Evolutionary conservation across 1,140 invertebrate species (phyloP).

Genomic region (Marisa cornuarietis): DNA sequence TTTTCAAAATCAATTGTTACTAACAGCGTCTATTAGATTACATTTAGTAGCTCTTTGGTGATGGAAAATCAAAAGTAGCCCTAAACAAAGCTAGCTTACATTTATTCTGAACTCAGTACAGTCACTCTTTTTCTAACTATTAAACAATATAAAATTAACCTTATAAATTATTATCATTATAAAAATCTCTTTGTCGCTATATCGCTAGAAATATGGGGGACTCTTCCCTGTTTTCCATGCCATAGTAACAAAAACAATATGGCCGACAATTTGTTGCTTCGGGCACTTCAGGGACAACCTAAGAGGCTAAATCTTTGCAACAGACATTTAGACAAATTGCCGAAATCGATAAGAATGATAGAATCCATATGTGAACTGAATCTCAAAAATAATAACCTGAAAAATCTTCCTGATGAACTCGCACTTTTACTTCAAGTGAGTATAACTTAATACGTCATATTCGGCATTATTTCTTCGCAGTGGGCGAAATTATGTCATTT

Average conservation of each 20-base stretch:
- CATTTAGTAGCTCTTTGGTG: too few relatives aligned
- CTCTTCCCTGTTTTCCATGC: background rate
- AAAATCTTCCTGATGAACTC: conserved; percentile 53
- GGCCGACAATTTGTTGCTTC: conserved; percentile 53
- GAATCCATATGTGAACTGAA: conserved; percentile 46
- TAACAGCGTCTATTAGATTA: too few relatives aligned
- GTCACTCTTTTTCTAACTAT: too few relatives aligned
- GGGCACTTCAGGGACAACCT: conserved; percentile 46
- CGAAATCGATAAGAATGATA: conserved; percentile 55
- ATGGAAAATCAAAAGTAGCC: too few relatives aligned
- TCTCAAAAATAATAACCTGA: conserved; percentile 56
- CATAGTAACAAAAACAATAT: conserved; percentile 40
- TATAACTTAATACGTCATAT: background rate
- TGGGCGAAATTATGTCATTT: background rate
- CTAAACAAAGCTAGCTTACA: too few relatives aligned
- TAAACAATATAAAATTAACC: too few relatives aligned
- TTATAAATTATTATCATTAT: too few relatives aligned
- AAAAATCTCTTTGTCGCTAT: background rate
- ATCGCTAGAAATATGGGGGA: background rate
- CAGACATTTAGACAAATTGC: conserved; percentile 55
- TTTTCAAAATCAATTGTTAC: too few relatives aligned
- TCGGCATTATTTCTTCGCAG: background rate
- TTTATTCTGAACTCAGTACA: too few relatives aligned
- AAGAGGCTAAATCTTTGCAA: conserved; percentile 54
- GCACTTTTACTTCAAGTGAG: conserved; percentile 46